Conservation (phyloP, 2,113 vertebrate genomes). For the Gymnarchus niloticus region DNA sequence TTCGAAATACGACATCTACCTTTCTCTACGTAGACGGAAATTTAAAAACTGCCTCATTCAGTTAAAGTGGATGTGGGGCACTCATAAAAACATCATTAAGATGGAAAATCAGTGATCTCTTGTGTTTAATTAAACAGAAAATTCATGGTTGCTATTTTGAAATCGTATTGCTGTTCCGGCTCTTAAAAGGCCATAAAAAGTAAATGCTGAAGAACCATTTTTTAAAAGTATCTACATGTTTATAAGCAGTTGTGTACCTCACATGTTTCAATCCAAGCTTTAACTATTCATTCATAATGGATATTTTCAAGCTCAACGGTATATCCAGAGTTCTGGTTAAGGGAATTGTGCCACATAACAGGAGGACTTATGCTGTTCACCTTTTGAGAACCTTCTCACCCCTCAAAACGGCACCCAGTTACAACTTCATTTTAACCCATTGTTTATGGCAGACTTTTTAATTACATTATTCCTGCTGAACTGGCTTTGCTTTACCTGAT, state of each 20-base stretch:
- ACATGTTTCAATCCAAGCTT: background rate
- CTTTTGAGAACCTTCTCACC: background rate
- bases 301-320: background rate
- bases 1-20: background rate
- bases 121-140: background rate
- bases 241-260: background rate
- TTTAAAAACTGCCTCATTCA: background rate
- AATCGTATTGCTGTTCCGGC: background rate
- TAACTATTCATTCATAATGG: background rate
- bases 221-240: background rate
- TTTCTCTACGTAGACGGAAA: background rate
- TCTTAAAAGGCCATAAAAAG: background rate
- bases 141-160: background rate
- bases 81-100: background rate
- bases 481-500: background rate
- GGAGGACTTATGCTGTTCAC: background rate
- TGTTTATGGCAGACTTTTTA: background rate
- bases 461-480: background rate
- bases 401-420: background rate
- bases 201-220: background rate
- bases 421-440: background rate
- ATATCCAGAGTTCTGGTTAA: too few species aligned
- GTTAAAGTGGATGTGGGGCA: background rate
- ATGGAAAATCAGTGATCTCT: background rate
- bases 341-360: too few species aligned